Base-by-base conservation (phyloP, 2,888 invertebrate species). In the Parasteatoda lunata region DNA sequence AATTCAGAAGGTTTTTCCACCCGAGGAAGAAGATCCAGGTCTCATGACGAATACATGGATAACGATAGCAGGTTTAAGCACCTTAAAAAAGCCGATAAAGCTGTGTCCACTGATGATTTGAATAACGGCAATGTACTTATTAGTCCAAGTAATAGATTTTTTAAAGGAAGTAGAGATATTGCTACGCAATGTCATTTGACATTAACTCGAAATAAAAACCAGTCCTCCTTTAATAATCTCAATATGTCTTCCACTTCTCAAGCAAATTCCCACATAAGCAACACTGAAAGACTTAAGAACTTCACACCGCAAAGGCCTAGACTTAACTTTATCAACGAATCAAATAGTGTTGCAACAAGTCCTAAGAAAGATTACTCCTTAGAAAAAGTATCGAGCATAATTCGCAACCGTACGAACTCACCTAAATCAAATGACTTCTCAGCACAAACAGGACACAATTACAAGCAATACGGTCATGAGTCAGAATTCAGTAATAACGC, bases 141-240 rank as follows among this genome's bases (percentile, higher is more conserved):
- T 5, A 54, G 30, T 49, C 48, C 70, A 8, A 49, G 70, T 1
- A 83, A 71, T 54, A 72, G 78, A 45, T 73, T 77, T 72, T 49
- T 78, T 11, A 84, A 64, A 54, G 68, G 59, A 7, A 77, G 77
- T 54, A 70, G 73, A n/a, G 84, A 84, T 73, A 77, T 78, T 70
- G 84, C 84, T 47, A 84, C 84, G 13, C 84, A 84, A 13, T 84
- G 84, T 15, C 73, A 77, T 66, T 72, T 77, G 15, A 84, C 84
- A 48, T 49, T 84, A 51, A 77, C 65, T 13, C 54, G 69, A 47
- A 64, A 54, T 4, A 68, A 65, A 75, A 83, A 45, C 52, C 30
- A 30, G 0, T 30, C 64, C 6, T n/a, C 68, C 4, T 15, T 68
- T 8, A 70, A 70, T 48, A 70, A 5, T n/a, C 13, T n/a, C 5